Conservation (phyloP, 2,113 vertebrate genomes). For the Melospiza georgiana region DNA sequence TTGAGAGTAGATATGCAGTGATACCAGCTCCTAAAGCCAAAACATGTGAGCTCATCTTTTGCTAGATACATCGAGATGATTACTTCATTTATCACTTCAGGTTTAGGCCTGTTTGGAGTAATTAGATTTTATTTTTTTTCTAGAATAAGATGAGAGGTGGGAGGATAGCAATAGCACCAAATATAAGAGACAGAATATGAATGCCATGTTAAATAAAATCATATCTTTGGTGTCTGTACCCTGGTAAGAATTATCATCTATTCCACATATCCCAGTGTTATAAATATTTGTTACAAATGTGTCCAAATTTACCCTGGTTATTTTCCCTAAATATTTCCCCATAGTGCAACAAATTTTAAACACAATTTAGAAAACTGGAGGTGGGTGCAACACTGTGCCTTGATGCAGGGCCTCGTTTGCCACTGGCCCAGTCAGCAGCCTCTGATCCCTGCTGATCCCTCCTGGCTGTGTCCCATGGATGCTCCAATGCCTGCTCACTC, state of each 20-base stretch:
- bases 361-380: neutral
- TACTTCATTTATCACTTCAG: neutral
- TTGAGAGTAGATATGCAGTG: neutral
- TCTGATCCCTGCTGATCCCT: neutral
- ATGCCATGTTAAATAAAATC: neutral
- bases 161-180: neutral
- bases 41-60: neutral
- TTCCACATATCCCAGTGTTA: neutral
- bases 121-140: neutral
- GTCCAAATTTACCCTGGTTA: neutral
- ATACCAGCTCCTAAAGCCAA: neutral
- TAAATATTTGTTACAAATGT: neutral
- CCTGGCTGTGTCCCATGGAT: neutral
- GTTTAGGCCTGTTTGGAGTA: neutral
- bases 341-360: neutral
- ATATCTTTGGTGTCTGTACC: neutral
- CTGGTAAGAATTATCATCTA: neutral
- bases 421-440: neutral
- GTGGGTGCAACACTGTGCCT: neutral
- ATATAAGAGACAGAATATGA: neutral
- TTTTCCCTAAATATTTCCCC: neutral
- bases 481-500: fast-evolving
- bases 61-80: neutral
- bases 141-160: neutral
- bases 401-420: fast-evolving